Evolutionary conservation across 2,113 vertebrate genomes (phyloP).

Genomic region (Pluvianellus socialis): DNA sequence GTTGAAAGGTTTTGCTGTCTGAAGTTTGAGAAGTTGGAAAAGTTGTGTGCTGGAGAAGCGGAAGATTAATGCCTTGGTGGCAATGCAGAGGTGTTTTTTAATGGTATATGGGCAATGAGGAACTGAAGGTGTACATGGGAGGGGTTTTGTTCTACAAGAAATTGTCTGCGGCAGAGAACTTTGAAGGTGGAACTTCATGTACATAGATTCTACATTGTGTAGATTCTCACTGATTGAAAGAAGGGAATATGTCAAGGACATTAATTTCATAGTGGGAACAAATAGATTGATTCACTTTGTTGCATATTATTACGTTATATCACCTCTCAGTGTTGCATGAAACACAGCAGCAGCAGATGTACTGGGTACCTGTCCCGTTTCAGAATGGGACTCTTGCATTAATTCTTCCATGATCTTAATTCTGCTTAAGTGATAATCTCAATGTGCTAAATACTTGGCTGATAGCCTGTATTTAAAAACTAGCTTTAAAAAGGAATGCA

Average conservation of each 20-base stretch:
- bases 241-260: background rate
- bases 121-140: background rate
- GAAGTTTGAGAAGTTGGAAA: background rate
- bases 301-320: background rate
- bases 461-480: background rate
- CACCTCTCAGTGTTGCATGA: background rate
- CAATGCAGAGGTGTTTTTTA: background rate
- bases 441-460: background rate
- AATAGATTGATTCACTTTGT: background rate
- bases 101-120: background rate
- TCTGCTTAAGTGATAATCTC: background rate
- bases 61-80: background rate
- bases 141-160: background rate
- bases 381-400: background rate
- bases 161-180: background rate
- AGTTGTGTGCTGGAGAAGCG: background rate
- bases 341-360: background rate
- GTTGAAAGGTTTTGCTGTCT: background rate
- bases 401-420: background rate
- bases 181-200: background rate
- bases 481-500: background rate
- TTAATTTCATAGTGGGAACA: background rate
- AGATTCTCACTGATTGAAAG: background rate
- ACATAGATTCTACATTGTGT: fast-evolving
- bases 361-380: background rate